Percentiles rank a stretch among this genome's conserved stretches.
These are phyloP conservation scores for Festucalex cinctus DNA, from an alignment of 2,113 vertebrate genomes.

Conservation along the genomic window DNA sequence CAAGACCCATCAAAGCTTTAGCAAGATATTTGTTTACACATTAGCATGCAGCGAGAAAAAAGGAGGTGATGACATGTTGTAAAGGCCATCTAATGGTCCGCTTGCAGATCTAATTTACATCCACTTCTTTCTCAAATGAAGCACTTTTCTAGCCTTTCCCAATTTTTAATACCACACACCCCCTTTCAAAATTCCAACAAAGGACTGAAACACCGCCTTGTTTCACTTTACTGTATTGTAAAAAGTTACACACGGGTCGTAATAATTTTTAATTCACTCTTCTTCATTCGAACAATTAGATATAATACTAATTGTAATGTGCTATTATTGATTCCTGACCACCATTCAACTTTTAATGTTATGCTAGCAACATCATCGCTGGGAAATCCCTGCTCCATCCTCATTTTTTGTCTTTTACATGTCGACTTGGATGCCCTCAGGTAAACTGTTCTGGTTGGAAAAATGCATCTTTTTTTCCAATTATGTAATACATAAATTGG, in stretches of 20 bases:
- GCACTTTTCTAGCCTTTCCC: not conserved
- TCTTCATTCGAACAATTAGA: too few relatives aligned
- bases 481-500: not conserved
- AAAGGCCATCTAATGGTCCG: conserved; percentile 18
- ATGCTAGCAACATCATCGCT: not conserved
- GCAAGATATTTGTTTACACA: not conserved
- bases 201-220: too few relatives aligned
- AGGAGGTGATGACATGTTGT: not conserved
- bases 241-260: too few relatives aligned
- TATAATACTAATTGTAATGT: too few relatives aligned
- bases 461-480: not conserved
- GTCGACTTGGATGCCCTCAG: not conserved
- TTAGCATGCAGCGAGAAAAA: not conserved
- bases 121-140: not conserved
- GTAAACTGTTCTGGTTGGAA: not conserved
- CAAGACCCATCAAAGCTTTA: not conserved
- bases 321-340: too few relatives aligned
- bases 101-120: too few relatives aligned
- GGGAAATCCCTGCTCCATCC: not conserved
- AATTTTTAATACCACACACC: too few relatives aligned
- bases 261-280: too few relatives aligned
- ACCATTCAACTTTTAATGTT: too few relatives aligned
- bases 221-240: too few relatives aligned
- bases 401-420: too few relatives aligned
- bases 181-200: too few relatives aligned